Conservation (phyloP, 2,888 invertebrate species). For the Andricus curvator region DNA sequence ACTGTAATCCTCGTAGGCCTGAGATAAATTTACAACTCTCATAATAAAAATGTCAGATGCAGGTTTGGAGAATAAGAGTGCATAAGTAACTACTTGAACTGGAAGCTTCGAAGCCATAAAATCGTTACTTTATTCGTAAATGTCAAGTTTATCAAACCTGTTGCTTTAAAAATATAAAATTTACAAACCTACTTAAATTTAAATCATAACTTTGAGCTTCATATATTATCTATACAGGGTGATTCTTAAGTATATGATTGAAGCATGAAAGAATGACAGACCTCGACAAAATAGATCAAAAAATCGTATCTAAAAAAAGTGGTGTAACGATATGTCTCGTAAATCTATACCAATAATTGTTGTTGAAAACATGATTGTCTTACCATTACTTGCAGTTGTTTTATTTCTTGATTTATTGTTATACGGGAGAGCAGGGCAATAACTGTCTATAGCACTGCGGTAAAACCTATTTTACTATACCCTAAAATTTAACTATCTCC, state of each 20-base stretch:
- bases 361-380: too few species aligned
- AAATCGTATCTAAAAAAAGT: too few species aligned
- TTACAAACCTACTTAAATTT: not conserved
- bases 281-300: too few species aligned
- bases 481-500: too few species aligned
- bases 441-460: too few species aligned
- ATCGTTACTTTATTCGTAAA: constrained; percentile 18
- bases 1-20: not conserved
- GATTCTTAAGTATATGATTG: not conserved
- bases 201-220: not conserved
- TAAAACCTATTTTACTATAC: too few species aligned
- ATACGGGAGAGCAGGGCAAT: too few species aligned
- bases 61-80: not conserved
- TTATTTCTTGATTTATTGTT: too few species aligned
- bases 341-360: too few species aligned
- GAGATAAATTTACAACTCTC: constrained; percentile 3
- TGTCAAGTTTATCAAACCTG: constrained; percentile 13
- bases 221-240: not conserved
- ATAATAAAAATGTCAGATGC: constrained; percentile 34
- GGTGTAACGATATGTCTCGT: too few species aligned
- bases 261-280: too few species aligned
- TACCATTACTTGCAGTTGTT: too few species aligned
- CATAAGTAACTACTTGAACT: constrained; percentile 11
- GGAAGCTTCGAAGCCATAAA: constrained; percentile 27
- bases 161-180: not conserved